Base-by-base conservation (phyloP, 2,888 invertebrate species). In the Antitype chi region DNA sequence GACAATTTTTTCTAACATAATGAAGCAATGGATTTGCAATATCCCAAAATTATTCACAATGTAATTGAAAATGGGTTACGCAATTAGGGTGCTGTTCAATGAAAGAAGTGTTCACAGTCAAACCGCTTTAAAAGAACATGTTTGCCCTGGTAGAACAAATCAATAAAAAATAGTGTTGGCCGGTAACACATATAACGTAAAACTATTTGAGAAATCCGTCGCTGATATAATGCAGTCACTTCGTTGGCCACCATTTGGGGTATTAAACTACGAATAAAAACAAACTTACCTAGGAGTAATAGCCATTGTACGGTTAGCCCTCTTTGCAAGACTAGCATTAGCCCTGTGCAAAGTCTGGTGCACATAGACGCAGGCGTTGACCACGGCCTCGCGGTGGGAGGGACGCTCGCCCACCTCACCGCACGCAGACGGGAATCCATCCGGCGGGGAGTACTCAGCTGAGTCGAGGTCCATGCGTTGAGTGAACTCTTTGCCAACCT, bases 311-410 rank as follows among this genome's bases (percentile, higher is more conserved):
- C 99, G 97, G 84, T 99, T 98, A 59, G 99, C 99, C 67, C 99
- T 97, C 95, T 99, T 99, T 11, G 98, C 98, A 73, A 99, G 97
- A 72, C 99, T 97, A 0, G 98, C 97, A 94, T 99, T 99, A 70
- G 99, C 99, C 91, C 98, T 98, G 94, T 99, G 99, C 82, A 99
- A 97, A 0, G 99, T 99, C 96, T 99, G 99, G 95, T 99, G 99
- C 49, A 99, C 99, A 94, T 99, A 99, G 25, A 99, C 99, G 93
- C 99, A 99, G 0, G 99, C 99, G 96, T 99, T 99, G 91, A 99
- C 99, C n/a, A 99, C 99, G 28, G 99, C 99, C 91, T 99, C 99
- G 74, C 99, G 97, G 95, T 99, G 99, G 15, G 97, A 97, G 8
- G 99, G 98, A 49, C 98, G 97, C 3, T 98, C 94, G 8, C 98